Evolutionary conservation across 2,797 vertebrate genomes (phyloP).

Genomic region (Melopsittacus undulatus): DNA sequence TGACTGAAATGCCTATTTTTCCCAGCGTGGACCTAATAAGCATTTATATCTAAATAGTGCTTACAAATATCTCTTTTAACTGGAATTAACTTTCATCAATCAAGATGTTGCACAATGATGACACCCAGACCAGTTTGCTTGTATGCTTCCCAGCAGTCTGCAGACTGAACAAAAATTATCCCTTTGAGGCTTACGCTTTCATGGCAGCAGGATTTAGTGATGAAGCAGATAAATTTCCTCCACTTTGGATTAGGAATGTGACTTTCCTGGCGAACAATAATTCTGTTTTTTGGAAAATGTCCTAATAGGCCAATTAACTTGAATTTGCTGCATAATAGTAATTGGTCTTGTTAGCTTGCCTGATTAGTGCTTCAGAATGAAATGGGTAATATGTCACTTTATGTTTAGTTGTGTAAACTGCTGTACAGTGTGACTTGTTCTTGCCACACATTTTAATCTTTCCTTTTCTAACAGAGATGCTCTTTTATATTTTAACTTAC

Average conservation of each 20-base stretch:
- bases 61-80: neutral
- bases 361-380: neutral
- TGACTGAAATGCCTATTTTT: neutral
- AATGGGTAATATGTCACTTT: neutral
- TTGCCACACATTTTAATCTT: neutral
- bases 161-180: neutral
- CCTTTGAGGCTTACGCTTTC: neutral
- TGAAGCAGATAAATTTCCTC: neutral
- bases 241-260: neutral
- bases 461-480: neutral
- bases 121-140: neutral
- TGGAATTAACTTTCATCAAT: neutral
- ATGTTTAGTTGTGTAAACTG: neutral
- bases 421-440: neutral
- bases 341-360: neutral
- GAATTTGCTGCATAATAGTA: neutral
- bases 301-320: neutral
- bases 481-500: neutral
- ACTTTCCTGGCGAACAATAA: neutral
- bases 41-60: neutral
- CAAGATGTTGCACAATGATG: neutral
- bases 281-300: neutral
- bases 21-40: neutral
- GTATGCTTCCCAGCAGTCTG: neutral
- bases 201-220: neutral